These are phyloP conservation scores for Eutrigla gurnardus DNA, from an alignment of 2,797 vertebrate species.

Conservation along the genomic window DNA sequence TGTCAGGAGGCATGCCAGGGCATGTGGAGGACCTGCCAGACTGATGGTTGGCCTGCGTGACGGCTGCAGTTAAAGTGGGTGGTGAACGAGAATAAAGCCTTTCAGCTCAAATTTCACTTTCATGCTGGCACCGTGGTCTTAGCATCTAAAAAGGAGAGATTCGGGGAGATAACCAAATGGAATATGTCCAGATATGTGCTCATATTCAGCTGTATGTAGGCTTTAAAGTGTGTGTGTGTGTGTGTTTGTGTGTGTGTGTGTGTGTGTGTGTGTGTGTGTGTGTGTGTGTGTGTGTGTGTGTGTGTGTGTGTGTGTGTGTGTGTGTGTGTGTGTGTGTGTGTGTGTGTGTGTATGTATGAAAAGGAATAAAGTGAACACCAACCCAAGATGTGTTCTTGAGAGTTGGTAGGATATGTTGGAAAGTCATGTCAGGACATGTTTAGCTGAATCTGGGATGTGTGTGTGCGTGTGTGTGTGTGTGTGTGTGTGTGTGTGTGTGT, in stretches of 20 bases:
- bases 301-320: no score
- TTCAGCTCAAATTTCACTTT: constrained; percentile 51
- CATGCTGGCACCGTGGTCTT: constrained; percentile 2
- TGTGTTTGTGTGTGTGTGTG: no score
- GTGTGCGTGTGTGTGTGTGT: constrained; percentile 6
- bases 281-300: no score
- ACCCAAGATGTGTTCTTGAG: background rate
- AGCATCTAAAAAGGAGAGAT: background rate
- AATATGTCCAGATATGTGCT: background rate
- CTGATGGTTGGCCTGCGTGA: constrained; percentile 27
- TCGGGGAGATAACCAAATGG: background rate
- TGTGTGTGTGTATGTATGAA: no score
- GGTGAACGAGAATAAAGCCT: constrained; percentile 32
- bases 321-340: no score
- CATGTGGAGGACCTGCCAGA: constrained; percentile 48
- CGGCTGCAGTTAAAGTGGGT: constrained; percentile 24
- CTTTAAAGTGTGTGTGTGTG: no score
- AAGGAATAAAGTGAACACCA: constrained; percentile 3
- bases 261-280: no score
- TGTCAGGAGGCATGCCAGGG: constrained; percentile 52
- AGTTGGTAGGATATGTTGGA: constrained; percentile 12
- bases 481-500: constrained; percentile 4
- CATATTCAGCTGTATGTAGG: background rate
- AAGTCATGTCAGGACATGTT: constrained; percentile 57
- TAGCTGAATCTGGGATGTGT: constrained; percentile 36